phyloP scores from a whole-genome alignment of 2,797 vertebrate species.

The Oreochromis grahami region DNA sequence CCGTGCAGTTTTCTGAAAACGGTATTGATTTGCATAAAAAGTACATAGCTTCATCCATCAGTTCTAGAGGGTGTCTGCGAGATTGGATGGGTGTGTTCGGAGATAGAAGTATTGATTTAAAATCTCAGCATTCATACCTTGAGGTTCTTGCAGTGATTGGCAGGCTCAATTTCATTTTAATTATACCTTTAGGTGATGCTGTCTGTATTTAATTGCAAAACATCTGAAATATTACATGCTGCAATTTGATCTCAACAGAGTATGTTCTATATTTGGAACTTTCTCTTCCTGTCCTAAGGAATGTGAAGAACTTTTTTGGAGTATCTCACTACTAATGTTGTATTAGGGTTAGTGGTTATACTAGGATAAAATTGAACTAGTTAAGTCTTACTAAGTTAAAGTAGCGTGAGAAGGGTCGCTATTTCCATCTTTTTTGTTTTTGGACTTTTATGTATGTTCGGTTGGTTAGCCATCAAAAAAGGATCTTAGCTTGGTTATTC shows the following conservation, averaged over 20 bases:
- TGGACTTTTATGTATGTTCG: fast-evolving
- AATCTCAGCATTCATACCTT: slow-evolving; percentile 61
- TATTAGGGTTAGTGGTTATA: neutral
- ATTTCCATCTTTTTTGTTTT: neutral
- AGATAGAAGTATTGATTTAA: slow-evolving; percentile 65
- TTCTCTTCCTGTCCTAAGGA: neutral
- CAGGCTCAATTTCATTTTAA: slow-evolving; percentile 65
- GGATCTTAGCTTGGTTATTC: neutral
- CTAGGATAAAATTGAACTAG: neutral
- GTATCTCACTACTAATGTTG: neutral
- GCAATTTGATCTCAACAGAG: slow-evolving; percentile 32
- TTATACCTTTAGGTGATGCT: slow-evolving; percentile 63
- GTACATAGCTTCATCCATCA: slow-evolving; percentile 45
- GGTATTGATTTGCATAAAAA: slow-evolving; percentile 63
- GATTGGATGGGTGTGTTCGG: slow-evolving; percentile 60
- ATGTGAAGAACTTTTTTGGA: neutral
- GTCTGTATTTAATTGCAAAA: slow-evolving; percentile 59
- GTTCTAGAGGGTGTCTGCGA: slow-evolving; percentile 35
- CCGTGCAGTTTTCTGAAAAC: neutral
- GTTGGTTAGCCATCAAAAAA: neutral
- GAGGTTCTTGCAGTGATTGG: slow-evolving; percentile 50
- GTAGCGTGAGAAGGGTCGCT: fast-evolving
- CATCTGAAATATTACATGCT: slow-evolving; percentile 40
- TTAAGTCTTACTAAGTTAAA: neutral
- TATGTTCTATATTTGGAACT: neutral